Percentiles rank a stretch among this genome's conserved stretches.
Conservation (phyloP, 2,888 invertebrate genomes). For the Chironomus riparius region DNA sequence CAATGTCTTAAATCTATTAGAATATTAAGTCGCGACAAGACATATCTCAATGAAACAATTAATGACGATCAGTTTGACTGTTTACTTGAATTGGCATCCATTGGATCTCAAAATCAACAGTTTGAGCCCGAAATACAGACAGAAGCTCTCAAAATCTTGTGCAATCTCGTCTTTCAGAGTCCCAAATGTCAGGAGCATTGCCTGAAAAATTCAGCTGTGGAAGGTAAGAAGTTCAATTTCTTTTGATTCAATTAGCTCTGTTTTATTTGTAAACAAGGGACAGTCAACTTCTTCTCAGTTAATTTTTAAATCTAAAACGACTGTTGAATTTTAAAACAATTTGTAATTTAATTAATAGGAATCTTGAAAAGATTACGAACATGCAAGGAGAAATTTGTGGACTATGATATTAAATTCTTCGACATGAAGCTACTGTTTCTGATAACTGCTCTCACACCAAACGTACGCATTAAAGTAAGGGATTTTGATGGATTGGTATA, state of each 20-base stretch:
- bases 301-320: too few species aligned
- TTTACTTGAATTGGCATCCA: conserved; percentile 58
- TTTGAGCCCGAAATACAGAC: conserved; percentile 50
- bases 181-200: conserved; percentile 51
- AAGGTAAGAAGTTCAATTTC: conserved; percentile 41
- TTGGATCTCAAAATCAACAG: conserved; percentile 42
- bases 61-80: conserved; percentile 57
- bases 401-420: conserved; percentile 68
- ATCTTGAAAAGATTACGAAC: conserved; percentile 62
- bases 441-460: conserved; percentile 70
- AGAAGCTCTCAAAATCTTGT: conserved; percentile 80
- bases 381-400: conserved; percentile 54
- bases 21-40: conserved; percentile 65
- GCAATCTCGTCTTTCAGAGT: conserved; percentile 79
- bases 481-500: conserved; percentile 60
- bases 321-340: too few species aligned
- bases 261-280: too few species aligned
- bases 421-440: conserved; percentile 84
- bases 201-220: conserved; percentile 53
- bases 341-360: too few species aligned
- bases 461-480: conserved; percentile 55
- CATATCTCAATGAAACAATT: conserved; percentile 57
- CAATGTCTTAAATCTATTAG: conserved; percentile 39
- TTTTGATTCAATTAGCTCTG: too few species aligned
- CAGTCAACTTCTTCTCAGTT: too few species aligned